phyloP scores from a whole-genome alignment of 2,113 vertebrate species.

The Ellobius talpinus region DNA sequence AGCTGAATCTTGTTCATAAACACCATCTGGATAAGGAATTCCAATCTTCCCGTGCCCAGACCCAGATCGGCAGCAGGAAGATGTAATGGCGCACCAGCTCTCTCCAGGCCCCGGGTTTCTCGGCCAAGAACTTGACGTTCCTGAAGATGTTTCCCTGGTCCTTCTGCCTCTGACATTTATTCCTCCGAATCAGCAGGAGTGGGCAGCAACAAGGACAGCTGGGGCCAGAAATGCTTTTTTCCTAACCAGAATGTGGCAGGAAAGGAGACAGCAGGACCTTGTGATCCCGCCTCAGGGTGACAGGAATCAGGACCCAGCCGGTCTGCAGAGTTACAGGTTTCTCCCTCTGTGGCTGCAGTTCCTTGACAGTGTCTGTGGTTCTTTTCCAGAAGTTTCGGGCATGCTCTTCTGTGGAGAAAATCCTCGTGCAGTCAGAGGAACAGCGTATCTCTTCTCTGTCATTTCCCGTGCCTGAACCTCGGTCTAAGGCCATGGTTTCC shows the following conservation, averaged over 20 bases:
- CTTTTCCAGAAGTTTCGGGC: not conserved
- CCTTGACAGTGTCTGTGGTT: not conserved
- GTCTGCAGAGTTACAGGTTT: not conserved
- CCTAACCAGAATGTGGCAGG: too few relatives aligned
- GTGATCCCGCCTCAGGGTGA: fast-evolving
- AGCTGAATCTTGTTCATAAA: slow-evolving; percentile 18
- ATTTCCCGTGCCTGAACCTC: not conserved
- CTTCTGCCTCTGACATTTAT: not conserved
- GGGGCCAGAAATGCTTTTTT: not conserved
- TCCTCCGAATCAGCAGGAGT: not conserved
- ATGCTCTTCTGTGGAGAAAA: not conserved
- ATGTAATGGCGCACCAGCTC: not conserved
- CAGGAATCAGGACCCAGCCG: not conserved
- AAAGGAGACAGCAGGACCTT: not conserved
- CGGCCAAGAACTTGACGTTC: slow-evolving; percentile 29
- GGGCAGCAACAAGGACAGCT: not conserved
- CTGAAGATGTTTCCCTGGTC: not conserved
- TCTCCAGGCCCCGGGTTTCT: slow-evolving; percentile 29
- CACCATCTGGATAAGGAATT: slow-evolving; percentile 51
- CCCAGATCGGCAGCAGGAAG: not conserved
- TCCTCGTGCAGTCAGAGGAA: not conserved
- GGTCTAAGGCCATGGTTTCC: not conserved
- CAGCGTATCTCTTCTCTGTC: not conserved
- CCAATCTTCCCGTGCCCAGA: slow-evolving; percentile 49
- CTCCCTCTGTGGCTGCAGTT: not conserved